phyloP scores from a whole-genome alignment of 2,797 vertebrate genomes.

The Microcaecilia unicolor region DNA sequence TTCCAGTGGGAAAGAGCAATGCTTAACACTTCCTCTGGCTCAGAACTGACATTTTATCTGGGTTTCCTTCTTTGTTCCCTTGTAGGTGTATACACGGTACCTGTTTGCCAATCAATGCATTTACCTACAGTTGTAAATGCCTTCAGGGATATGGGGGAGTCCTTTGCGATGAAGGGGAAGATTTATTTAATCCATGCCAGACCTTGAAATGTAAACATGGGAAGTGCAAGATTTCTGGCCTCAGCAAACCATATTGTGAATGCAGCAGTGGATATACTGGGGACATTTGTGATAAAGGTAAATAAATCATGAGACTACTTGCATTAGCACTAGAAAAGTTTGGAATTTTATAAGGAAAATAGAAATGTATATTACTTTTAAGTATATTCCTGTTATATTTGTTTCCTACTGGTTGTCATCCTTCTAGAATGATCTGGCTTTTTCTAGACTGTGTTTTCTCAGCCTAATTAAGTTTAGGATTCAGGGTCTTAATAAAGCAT shows the following conservation, averaged over 20 bases:
- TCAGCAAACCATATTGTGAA: constrained; percentile 90
- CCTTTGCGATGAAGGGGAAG: constrained; percentile 86
- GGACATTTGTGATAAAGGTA: constrained; percentile 87
- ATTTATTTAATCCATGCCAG: constrained; percentile 74
- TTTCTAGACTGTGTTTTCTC: too few species aligned
- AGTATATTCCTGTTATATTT: too few species aligned
- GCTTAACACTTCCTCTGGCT: too few species aligned
- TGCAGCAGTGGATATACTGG: constrained; percentile 90
- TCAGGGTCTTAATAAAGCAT: too few species aligned
- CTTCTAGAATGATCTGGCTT: too few species aligned
- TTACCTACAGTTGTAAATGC: constrained; percentile 96
- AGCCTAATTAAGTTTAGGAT: too few species aligned
- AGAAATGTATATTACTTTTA: constrained; percentile 1
- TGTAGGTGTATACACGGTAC: constrained; percentile 84
- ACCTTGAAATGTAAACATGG: constrained; percentile 85
- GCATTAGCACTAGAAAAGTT: too few species aligned
- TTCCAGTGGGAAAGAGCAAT: too few species aligned
- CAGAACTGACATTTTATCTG: too few species aligned
- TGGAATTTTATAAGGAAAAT: neutral
- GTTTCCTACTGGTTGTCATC: too few species aligned
- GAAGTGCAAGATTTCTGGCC: constrained; percentile 82
- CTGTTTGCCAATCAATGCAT: constrained; percentile 90
- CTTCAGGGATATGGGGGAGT: constrained; percentile 82
- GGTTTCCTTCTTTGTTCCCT: constrained; percentile 21
- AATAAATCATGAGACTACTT: constrained; percentile 17